phyloP scores from a whole-genome alignment of 2,113 vertebrate genomes.

The Callithrix jacchus region DNA sequence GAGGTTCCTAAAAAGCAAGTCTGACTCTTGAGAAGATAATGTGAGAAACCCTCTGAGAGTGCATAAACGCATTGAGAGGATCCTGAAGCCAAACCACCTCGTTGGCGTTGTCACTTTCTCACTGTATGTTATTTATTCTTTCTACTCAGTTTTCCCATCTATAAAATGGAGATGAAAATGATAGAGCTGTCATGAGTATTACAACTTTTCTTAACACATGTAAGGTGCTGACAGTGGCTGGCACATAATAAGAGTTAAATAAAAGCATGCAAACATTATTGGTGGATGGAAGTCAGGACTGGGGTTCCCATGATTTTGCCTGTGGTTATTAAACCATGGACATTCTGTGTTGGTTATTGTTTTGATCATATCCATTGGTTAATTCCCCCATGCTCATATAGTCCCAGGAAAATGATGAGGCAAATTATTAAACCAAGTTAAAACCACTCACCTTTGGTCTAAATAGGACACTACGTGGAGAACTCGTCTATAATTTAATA shows the following conservation, averaged over 20 bases:
- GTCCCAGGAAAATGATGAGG: conserved; percentile 38
- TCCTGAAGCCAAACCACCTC: background rate
- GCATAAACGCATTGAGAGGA: background rate
- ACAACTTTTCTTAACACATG: background rate
- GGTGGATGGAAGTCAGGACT: background rate
- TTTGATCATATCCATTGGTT: background rate
- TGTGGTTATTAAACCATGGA: background rate
- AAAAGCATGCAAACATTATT: background rate
- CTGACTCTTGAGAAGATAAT: background rate
- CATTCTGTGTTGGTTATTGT: background rate
- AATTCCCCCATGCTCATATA: background rate
- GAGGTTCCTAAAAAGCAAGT: background rate
- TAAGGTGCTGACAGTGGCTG: background rate
- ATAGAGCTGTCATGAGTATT: background rate
- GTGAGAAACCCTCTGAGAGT: background rate
- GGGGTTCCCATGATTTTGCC: background rate
- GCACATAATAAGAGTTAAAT: background rate
- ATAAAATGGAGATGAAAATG: background rate
- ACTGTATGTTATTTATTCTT: background rate
- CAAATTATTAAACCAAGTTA: conserved; percentile 23
- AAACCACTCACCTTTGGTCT: conserved; percentile 11
- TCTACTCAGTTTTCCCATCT: background rate
- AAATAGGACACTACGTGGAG: background rate
- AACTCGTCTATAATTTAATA: conserved; percentile 46
- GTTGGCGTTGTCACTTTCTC: background rate